Conservation (phyloP, 1,140 invertebrate species). For the Matsumurasca onukii region DNA sequence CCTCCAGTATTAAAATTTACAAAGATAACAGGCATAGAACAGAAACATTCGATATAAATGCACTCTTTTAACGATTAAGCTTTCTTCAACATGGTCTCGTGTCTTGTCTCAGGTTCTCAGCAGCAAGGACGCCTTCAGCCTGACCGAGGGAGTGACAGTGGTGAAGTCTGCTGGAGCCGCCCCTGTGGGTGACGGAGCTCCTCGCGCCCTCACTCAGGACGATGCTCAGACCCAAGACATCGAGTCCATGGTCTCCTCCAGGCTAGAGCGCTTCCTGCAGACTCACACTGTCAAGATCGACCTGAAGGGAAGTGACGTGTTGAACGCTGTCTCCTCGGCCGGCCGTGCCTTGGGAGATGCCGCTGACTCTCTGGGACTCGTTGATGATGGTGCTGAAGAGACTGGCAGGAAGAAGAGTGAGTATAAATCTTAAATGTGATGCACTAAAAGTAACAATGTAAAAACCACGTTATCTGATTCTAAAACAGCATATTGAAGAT, state of each 20-base stretch:
- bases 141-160: conserved; percentile 78
- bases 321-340: conserved; percentile 72
- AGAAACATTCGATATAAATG: no score
- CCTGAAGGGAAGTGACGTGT: conserved; percentile 78
- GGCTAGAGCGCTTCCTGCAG: conserved; percentile 70
- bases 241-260: conserved; percentile 63
- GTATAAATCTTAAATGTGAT: no score
- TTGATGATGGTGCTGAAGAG: conserved; percentile 52
- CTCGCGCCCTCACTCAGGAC: conserved; percentile 56
- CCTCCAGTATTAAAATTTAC: no score
- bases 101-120: conserved; percentile 50
- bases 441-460: no score
- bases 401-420: conserved; percentile 50
- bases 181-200: conserved; percentile 64
- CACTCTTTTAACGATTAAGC: no score
- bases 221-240: conserved; percentile 48
- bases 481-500: not conserved
- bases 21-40: no score
- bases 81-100: no score
- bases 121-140: conserved; percentile 71
- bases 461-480: not conserved
- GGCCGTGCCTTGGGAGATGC: conserved; percentile 73
- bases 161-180: conserved; percentile 65
- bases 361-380: conserved; percentile 58
- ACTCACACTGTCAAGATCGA: conserved; percentile 81